Evolutionary conservation across 2,113 vertebrate species (phyloP), one percentile per base, ranked within the genome.

Genomic region (Motacilla alba): DNA sequence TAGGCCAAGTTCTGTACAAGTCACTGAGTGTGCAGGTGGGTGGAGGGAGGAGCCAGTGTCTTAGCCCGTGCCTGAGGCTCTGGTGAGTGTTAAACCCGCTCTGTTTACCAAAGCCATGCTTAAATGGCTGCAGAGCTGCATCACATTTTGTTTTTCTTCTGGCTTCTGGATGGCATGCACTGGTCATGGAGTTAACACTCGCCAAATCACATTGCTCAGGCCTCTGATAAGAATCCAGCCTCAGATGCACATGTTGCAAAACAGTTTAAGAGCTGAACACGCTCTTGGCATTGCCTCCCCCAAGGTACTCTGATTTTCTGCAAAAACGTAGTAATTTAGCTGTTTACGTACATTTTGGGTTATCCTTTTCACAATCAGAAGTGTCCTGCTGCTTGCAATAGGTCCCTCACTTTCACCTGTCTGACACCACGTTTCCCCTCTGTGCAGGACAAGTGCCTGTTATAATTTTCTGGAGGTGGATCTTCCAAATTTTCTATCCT

Each of bases 111-210:
- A 95, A 93, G 92, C 92, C 4, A 0, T 50, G 68, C 75, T 92
- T 67, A 79, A 87, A 46, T 20, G 83, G 76, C 93, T 96, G 60
- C 41, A 50, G 77, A 93, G n/a, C 92, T 84, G 73, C 88, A 92
- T 97, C 93, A 96, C 3, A 0, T 68, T 95, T 85, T 96, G 93
- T 93, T 96, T 93, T 92, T 60, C 90, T 92, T 87, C 83, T 94
- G 3, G 1, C 53, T 89, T 81, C 92, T 92, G 83, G 68, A 90
- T 86, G 37, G 27, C 31, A n/a, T 56, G 63, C 37, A 1, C 80
- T 90, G 93, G 92, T 90, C 94, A 44, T 8, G 27, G 80, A 96
- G 88, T 89, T 84, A 88, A 83, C 35, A 6, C 78, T 92, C 94
- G 87, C 79, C 82, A 94, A 94, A 79, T 24, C 28, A 7, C 21